Conservation (phyloP, 2,888 invertebrate genomes). For the Tillus elongatus region DNA sequence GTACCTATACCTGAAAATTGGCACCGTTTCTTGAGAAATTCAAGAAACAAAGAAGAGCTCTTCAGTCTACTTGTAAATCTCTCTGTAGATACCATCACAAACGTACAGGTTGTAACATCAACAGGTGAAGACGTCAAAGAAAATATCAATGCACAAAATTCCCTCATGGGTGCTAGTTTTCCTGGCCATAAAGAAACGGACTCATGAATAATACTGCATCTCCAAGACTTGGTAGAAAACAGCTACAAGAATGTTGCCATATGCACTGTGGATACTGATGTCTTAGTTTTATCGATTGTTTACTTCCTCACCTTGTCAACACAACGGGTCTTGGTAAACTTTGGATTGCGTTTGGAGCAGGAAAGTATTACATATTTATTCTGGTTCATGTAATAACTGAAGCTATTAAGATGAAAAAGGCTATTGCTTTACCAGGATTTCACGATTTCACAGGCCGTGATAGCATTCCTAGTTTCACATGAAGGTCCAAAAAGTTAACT, state of each 20-base stretch:
- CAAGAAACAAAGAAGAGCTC: background rate
- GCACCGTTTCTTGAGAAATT: background rate
- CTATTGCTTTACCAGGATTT: background rate
- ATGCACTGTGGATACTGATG: background rate
- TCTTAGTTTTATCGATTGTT: background rate
- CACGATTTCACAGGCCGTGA: background rate
- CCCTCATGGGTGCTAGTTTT: background rate
- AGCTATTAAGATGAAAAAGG: no score
- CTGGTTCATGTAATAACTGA: background rate
- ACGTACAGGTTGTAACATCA: no score
- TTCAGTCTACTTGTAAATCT: no score
- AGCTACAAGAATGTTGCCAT: background rate
- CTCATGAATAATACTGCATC: background rate
- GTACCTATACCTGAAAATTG: background rate
- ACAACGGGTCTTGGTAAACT: no score
- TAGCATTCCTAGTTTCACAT: background rate
- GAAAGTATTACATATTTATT: background rate
- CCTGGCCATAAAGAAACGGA: constrained; percentile 2
- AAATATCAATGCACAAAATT: background rate
- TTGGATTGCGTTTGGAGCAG: background rate
- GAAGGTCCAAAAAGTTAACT: no score
- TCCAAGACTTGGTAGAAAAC: background rate
- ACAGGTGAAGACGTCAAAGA: background rate
- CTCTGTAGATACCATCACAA: background rate
- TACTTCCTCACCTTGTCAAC: background rate